Percentiles rank a stretch among this genome's conserved stretches.
Conservation (phyloP, 37 sponge, comb jelly and placozoan species). For the Tethya wilhelma region DNA sequence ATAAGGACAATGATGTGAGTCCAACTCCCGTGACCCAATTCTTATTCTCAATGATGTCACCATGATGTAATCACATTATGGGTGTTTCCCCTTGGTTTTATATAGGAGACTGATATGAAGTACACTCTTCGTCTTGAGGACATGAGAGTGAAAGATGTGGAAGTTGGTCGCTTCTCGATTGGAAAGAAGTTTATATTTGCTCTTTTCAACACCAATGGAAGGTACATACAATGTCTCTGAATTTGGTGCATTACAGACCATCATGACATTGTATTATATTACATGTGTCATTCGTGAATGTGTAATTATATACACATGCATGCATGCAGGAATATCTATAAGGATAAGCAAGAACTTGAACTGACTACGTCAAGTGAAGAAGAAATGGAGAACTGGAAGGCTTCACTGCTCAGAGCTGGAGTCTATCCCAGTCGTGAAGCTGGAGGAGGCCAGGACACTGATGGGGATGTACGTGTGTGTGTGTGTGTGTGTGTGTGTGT, state of each 20-base stretch:
- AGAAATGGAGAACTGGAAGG: conserved; percentile 96
- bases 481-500: too few relatives aligned
- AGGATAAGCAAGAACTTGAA: conserved; percentile 90
- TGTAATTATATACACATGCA: too few relatives aligned
- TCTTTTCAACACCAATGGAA: conserved; percentile 87
- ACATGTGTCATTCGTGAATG: too few relatives aligned
- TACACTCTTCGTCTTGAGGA: conserved; percentile 87
- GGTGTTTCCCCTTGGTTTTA: too few relatives aligned
- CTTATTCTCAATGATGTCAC: too few relatives aligned
- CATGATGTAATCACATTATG: too few relatives aligned
- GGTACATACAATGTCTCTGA: conserved; percentile 73
- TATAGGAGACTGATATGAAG: conserved; percentile 95
- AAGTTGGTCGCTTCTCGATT: conserved; percentile 72
- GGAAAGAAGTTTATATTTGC: conserved; percentile 81
- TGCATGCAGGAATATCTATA: conserved; percentile 85
- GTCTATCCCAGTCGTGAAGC: conserved; percentile 91
- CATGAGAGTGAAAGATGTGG: conserved; percentile 81
- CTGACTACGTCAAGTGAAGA: conserved; percentile 81
- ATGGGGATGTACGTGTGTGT: too few relatives aligned
- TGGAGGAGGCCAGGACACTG: too few relatives aligned
- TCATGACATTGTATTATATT: too few relatives aligned
- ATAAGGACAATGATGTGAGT: conserved; percentile 90
- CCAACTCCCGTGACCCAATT: too few relatives aligned
- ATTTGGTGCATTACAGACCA: too few relatives aligned
- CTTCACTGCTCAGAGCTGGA: conserved; percentile 92